A percentile compares a stretch with the other conserved stretches of the same genome.
Conservation (phyloP, 2,888 invertebrate species). For the Buathra laborator region DNA sequence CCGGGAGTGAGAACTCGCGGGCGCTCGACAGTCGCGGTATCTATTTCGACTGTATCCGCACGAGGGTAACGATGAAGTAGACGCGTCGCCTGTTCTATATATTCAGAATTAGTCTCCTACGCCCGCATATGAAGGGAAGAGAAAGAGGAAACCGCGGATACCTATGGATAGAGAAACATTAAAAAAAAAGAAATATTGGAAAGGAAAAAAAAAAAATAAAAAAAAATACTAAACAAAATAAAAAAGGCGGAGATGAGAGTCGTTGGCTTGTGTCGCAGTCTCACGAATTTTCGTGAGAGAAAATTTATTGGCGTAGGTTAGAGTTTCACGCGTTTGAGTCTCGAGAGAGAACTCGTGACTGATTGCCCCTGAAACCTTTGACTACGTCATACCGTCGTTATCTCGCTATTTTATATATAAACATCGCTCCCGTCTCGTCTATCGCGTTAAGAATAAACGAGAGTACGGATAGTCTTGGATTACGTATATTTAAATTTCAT, state of each 20-base stretch:
- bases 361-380: conserved; percentile 6
- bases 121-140: conserved; percentile 44
- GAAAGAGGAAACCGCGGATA: conserved; percentile 31
- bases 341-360: conserved; percentile 1
- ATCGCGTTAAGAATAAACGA: not conserved
- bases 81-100: conserved; percentile 30
- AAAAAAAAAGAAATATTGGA: not conserved
- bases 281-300: conserved; percentile 28
- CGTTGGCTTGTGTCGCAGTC: conserved; percentile 8
- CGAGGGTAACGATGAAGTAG: not conserved
- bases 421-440: not conserved
- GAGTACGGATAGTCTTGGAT: not conserved
- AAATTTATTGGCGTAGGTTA: conserved; percentile 70
- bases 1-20: conserved; percentile 59
- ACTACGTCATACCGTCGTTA: not conserved
- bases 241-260: not conserved
- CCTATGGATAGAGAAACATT: not conserved
- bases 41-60: conserved; percentile 47
- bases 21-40: conserved; percentile 38
- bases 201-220: not conserved
- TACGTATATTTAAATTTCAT: not conserved
- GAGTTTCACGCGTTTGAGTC: conserved; percentile 39
- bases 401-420: not conserved
- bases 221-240: not conserved
- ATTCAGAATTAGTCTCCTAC: conserved; percentile 59